Base-by-base conservation (phyloP, 1,140 invertebrate genomes). In the Cydia amplana region DNA sequence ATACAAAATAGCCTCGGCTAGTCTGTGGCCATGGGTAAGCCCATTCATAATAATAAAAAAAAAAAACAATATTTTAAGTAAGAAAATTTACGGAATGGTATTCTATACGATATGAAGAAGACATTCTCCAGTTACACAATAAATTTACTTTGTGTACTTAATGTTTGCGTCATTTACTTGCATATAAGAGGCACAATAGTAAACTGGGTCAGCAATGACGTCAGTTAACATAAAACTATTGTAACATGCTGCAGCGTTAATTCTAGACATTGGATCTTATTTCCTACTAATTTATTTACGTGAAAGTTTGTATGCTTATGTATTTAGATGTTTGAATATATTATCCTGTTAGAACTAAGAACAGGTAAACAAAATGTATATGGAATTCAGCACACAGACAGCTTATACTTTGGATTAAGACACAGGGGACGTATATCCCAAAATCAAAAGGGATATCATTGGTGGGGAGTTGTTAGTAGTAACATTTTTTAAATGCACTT, bases 151-250 rank as follows among this genome's bases (percentile, higher is more conserved):
- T 9, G 65, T 18, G 16, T 36, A 70, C 32, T 32, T 40, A 67
- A 40, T 60, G 36, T 70, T 70, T 70, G 65, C 65, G 65, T 70
- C 65, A 70, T 70, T 70, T 36, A 67, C 32, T 36, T 32, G 64
- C 43, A 40, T 43, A 36, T 77, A 74, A 49, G 64, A 40, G 20
- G 32, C 18, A 77, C 73, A 77, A 77, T 77, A 70, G n/a, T 43
- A n/a, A 76, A 72, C 55, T 77, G 74, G 76, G 76, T 70, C 73
- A 51, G 4, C 16, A 6, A 67, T 77, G 76, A 77, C 76, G 76
- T 74, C 73, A 77, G 65, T 36, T 23, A 2, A 12, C 65, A 43
- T 70, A 18, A 40, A 43, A 70, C 65, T 70, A 70, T 20, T 70
- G 65, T 40, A 18, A 70, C 12, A 40, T 70, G 40, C 64, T 18